Evolutionary conservation across 2,113 vertebrate genomes (phyloP).

Genomic region (Myrmecophaga tridactyla): DNA sequence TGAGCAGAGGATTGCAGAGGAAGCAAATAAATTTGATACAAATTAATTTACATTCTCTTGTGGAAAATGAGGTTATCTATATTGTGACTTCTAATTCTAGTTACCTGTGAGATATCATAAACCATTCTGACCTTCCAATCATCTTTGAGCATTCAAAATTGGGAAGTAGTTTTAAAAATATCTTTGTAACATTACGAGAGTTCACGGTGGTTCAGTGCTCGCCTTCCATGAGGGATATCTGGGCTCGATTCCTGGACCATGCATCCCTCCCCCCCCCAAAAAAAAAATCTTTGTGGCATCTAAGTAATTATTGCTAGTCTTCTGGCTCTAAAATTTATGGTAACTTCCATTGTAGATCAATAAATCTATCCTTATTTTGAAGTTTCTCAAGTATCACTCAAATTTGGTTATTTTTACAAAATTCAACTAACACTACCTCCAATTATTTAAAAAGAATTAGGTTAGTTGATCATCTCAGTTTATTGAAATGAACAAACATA

Average conservation of each 20-base stretch:
- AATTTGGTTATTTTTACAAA: neutral
- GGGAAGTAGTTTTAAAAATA: neutral
- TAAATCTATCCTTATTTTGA: neutral
- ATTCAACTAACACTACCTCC: neutral
- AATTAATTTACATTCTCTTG: neutral
- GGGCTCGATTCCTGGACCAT: too few species aligned
- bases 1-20: neutral
- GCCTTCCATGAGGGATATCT: too few species aligned
- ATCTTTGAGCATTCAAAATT: neutral
- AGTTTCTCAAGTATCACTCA: constrained; percentile 34
- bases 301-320: neutral
- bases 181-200: neutral
- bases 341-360: neutral
- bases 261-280: too few species aligned
- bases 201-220: too few species aligned
- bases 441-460: neutral
- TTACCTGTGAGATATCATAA: neutral
- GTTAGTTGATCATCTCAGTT: neutral
- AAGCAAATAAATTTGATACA: neutral
- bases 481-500: neutral
- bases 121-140: neutral
- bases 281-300: too few species aligned
- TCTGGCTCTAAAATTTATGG: neutral
- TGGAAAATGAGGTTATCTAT: neutral
- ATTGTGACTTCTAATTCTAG: neutral